phyloP scores from a whole-genome alignment of 37 sponge, comb jelly and placozoan genomes.

The Aphrocallistes beatrix region DNA sequence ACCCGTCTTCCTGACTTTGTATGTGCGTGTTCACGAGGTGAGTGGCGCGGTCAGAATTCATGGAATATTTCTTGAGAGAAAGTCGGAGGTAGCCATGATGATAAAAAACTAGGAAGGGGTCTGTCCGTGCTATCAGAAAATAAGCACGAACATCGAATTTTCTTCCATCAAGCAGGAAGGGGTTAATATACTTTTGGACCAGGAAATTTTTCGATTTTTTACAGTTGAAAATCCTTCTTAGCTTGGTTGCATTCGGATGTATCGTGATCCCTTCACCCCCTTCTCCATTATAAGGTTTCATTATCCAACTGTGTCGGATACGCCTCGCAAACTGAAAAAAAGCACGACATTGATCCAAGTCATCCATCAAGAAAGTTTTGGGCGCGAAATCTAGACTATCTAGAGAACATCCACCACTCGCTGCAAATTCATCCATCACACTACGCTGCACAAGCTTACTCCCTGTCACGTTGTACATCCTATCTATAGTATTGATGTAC shows the following conservation, averaged over 20 bases:
- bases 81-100: constrained; percentile 68
- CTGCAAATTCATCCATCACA: constrained; percentile 22
- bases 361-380: constrained; percentile 41
- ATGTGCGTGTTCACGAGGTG: constrained; percentile 80
- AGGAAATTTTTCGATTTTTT: constrained; percentile 26
- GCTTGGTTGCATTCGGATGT: constrained; percentile 3
- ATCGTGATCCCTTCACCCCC: constrained; percentile 60
- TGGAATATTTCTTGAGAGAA: constrained; percentile 33
- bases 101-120: constrained; percentile 60
- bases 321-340: constrained; percentile 41
- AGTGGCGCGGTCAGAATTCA: neutral
- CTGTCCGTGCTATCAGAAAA: constrained; percentile 52
- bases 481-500: constrained; percentile 1
- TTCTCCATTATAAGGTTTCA: constrained; percentile 51
- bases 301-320: constrained; percentile 37
- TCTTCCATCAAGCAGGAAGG: constrained; percentile 45
- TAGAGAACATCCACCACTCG: constrained; percentile 37
- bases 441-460: constrained; percentile 45
- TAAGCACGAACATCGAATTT: constrained; percentile 70
- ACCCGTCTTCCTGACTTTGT: constrained; percentile 26
- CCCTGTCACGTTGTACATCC: constrained; percentile 48
- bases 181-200: constrained; percentile 49
- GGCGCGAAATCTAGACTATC: constrained; percentile 46
- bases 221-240: constrained; percentile 24
- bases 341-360: constrained; percentile 26